Conservation (phyloP, 2,797 vertebrate genomes). For the Discoglossus pictus region DNA sequence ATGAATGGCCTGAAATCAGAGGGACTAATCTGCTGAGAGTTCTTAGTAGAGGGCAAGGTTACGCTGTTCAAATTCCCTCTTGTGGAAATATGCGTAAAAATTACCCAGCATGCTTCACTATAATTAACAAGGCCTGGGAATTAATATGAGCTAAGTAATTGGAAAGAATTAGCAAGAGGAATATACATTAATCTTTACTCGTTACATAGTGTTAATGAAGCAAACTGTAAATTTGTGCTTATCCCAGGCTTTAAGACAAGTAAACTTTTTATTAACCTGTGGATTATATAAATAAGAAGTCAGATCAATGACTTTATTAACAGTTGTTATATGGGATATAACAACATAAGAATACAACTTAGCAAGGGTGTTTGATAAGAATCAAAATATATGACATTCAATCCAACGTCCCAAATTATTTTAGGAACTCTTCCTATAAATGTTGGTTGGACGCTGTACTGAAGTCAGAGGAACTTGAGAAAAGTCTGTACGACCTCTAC, state of each 20-base stretch:
- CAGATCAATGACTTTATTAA: too few species aligned
- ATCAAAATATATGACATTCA: too few species aligned
- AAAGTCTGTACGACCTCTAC: too few species aligned
- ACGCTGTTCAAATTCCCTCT: slow-evolving; percentile 76
- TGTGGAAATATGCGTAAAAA: slow-evolving; percentile 72
- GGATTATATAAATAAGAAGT: slow-evolving; percentile 46
- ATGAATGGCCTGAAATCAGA: slow-evolving; percentile 77
- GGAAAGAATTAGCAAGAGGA: slow-evolving; percentile 83
- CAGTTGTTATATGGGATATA: too few species aligned
- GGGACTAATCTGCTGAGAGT: slow-evolving; percentile 75
- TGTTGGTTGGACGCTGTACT: too few species aligned
- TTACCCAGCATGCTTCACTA: slow-evolving; percentile 76
- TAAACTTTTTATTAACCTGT: slow-evolving; percentile 60
- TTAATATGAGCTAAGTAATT: slow-evolving; percentile 85
- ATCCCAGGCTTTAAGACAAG: slow-evolving; percentile 55
- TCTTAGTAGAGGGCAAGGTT: slow-evolving; percentile 73
- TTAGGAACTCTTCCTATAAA: too few species aligned
- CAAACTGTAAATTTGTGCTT: slow-evolving; percentile 65
- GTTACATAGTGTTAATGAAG: slow-evolving; percentile 84
- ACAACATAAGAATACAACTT: too few species aligned
- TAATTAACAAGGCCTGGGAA: slow-evolving; percentile 86
- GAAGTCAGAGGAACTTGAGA: too few species aligned
- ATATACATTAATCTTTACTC: slow-evolving; percentile 85
- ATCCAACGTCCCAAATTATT: too few species aligned
- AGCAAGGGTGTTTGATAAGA: too few species aligned